These are phyloP conservation scores for Phyllopteryx taeniolatus DNA, from an alignment of 2,113 vertebrate species.

Conservation along the genomic window DNA sequence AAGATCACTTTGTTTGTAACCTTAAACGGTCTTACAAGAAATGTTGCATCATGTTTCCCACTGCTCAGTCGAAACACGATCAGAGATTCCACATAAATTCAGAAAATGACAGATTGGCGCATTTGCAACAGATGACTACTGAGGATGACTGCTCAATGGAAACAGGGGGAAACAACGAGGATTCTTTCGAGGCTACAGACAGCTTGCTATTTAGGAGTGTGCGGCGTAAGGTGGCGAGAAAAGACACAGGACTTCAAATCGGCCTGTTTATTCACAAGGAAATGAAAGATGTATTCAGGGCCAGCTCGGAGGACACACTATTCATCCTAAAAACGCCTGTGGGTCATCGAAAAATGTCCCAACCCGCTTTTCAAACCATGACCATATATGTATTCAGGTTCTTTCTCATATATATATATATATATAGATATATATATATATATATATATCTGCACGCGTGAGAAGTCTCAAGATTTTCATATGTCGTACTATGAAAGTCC, in stretches of 20 bases:
- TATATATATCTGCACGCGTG: too few relatives aligned
- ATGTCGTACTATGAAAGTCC: too few relatives aligned
- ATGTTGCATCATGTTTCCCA: not conserved
- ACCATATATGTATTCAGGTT: too few relatives aligned
- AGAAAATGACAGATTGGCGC: slow-evolving; percentile 41
- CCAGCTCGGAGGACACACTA: slow-evolving; percentile 61
- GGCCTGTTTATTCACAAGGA: slow-evolving; percentile 74
- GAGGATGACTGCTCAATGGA: slow-evolving; percentile 49
- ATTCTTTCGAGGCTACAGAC: not conserved
- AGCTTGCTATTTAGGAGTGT: slow-evolving; percentile 6
- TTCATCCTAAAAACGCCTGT: slow-evolving; percentile 69
- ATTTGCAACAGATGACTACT: slow-evolving; percentile 58
- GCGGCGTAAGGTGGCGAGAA: slow-evolving; percentile 38
- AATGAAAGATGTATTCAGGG: slow-evolving; percentile 69
- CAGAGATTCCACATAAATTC: slow-evolving; percentile 55
- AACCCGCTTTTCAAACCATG: too few relatives aligned
- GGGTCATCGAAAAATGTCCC: slow-evolving; percentile 50
- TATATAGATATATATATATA: too few relatives aligned
- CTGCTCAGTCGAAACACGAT: not conserved
- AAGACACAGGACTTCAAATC: slow-evolving; percentile 67
- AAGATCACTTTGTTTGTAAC: slow-evolving; percentile 18
- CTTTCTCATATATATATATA: too few relatives aligned
- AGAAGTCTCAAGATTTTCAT: too few relatives aligned
- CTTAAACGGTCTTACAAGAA: slow-evolving; percentile 7
- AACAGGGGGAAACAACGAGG: slow-evolving; percentile 37